Conservation (phyloP, 2,797 vertebrate genomes). For the Sebastes vulpes region DNA sequence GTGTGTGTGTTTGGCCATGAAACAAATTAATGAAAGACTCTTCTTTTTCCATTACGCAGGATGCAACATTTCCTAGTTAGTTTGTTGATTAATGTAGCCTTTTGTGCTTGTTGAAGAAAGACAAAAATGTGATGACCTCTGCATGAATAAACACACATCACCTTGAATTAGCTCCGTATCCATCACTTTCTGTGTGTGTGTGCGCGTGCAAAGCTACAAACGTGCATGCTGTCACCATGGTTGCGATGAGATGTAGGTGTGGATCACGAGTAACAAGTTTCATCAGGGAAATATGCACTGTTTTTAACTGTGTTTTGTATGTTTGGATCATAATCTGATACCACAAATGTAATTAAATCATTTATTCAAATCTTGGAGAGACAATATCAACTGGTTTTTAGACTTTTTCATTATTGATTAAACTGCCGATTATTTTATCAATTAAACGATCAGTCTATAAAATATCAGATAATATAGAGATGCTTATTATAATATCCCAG, state of each 20-base stretch:
- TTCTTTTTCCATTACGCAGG: constrained; percentile 33
- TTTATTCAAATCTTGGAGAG: neutral
- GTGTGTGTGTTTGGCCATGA: constrained; percentile 17
- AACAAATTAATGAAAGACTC: constrained; percentile 16
- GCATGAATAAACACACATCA: constrained; percentile 25
- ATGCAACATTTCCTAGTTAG: constrained; percentile 27
- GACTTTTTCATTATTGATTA: neutral
- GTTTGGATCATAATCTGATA: neutral
- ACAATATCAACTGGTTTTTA: neutral
- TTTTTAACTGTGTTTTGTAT: neutral
- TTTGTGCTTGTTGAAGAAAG: constrained; percentile 28
- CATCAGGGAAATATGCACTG: neutral
- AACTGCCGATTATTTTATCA: neutral
- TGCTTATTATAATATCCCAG: neutral
- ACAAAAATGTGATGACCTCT: constrained; percentile 30
- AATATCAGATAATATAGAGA: neutral
- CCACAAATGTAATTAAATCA: neutral
- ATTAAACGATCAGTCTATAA: neutral
- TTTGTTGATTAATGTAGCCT: constrained; percentile 50
- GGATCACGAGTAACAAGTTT: neutral
- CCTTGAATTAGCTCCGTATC: constrained; percentile 35
- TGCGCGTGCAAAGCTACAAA: neutral
- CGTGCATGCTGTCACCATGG: neutral
- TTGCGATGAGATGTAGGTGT: neutral
- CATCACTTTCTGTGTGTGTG: neutral